Evolutionary conservation across 2,888 invertebrate species (phyloP).

Genomic region (Saturnia pavonia): DNA sequence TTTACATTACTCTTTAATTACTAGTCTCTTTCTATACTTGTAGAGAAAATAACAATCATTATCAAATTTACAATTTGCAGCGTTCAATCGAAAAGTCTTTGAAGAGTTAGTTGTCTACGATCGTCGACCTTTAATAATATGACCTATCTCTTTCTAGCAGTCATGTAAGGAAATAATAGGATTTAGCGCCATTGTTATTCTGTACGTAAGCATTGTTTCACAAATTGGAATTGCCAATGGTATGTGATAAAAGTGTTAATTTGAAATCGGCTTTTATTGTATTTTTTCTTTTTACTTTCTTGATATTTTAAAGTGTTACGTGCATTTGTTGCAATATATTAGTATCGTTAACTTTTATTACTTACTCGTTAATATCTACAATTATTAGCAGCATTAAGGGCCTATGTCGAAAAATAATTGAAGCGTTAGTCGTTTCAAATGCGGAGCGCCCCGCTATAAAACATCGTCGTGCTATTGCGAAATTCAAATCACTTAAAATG

Average conservation of each 20-base stretch:
- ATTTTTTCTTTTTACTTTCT: background rate
- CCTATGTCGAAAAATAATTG: no score
- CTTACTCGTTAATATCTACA: no score
- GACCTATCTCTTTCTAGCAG: constrained; percentile 19
- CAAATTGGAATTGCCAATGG: constrained; percentile 16
- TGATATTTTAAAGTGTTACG: no score
- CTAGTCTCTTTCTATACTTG: no score
- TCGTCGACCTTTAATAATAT: background rate
- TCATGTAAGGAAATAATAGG: constrained; percentile 17
- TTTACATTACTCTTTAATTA: no score
- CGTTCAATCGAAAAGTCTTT: background rate
- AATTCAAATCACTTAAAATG: no score
- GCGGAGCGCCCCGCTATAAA: no score
- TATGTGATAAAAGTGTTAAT: constrained; percentile 3
- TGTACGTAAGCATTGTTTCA: constrained; percentile 19
- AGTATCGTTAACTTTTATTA: background rate
- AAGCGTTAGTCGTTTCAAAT: no score
- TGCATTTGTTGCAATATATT: no score
- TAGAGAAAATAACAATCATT: background rate
- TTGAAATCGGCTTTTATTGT: background rate
- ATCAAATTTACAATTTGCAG: background rate
- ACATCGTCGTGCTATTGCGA: no score
- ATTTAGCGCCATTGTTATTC: constrained; percentile 15
- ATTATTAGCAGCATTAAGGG: no score
- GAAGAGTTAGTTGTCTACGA: background rate